Base-by-base conservation (phyloP, 2,888 invertebrate species). In the Drosophila testacea region DNA sequence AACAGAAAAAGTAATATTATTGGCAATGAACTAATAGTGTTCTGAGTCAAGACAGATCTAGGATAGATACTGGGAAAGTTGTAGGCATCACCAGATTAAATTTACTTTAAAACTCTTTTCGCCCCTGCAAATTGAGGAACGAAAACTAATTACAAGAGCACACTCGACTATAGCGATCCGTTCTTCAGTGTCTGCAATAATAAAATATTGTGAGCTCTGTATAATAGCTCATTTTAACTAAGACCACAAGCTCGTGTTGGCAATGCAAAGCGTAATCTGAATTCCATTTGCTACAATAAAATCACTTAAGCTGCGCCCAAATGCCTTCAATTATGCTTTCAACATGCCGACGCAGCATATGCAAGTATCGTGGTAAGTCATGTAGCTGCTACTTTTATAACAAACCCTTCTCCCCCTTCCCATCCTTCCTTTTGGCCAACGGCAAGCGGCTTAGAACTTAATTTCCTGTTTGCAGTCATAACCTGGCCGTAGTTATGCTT, bases 391-490 rank as follows among this genome's bases (percentile, higher is more conserved):
- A 59, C 68, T 50, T 42, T 62, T 48, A 16, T 11, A 39, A 34
- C 39, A 22, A 55, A 7, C 34, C 16, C 10, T 11, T 16, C 2
- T 11, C 38, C 16, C 7, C 16, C 4, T 16, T 2, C 10, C n/a
- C 4, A n/a, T 36, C 54, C 22, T 44, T 34, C 32, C 5, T 32
- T 50, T 10, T 52, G 36, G 16, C 46, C 34, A 16, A 22, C 57
- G 55, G 52, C 77, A 55, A 62, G 71, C 54, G 77, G 73, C 75
- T 77, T 75, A 81, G 74, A 69, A 77, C 73, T 79, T 81, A 83
- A 83, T 83, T 83, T 83, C 75, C 81, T 81, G 74, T 77, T 81
- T 69, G 60, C 69, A 70, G 73, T 77, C 72, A 82, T 77, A 82
- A 73, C 72, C 69, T 59, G 72, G 52, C 56, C 34, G 62, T 54